Percentiles rank a stretch among this genome's conserved stretches.
Conservation (phyloP, 2,113 vertebrate species). For the Trogon melanurus region DNA sequence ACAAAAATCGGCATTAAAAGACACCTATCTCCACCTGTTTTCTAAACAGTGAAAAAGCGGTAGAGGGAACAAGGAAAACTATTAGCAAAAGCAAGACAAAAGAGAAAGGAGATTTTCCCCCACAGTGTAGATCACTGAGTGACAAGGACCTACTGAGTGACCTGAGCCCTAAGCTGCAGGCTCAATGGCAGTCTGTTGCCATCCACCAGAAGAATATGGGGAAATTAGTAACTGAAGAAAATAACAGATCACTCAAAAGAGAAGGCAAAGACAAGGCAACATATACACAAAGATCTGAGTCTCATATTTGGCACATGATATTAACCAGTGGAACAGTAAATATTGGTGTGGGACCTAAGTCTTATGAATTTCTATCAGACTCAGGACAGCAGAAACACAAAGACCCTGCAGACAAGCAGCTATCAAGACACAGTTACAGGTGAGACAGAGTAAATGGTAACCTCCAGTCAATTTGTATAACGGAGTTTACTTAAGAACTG, state of each 20-base stretch:
- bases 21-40: not conserved
- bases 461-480: not conserved
- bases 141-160: too few species aligned
- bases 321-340: not conserved
- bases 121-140: not conserved
- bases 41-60: not conserved
- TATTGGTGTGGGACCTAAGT: not conserved
- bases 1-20: not conserved
- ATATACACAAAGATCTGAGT: not conserved
- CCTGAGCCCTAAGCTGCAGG: not conserved
- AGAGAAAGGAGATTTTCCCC: not conserved
- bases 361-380: not conserved
- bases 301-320: not conserved
- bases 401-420: not conserved
- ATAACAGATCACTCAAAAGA: not conserved
- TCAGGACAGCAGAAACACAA: not conserved
- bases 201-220: not conserved
- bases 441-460: not conserved
- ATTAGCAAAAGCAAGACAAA: not conserved
- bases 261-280: not conserved
- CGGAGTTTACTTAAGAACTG: not conserved
- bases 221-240: not conserved
- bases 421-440: not conserved
- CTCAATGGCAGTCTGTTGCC: not conserved
- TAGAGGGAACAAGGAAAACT: not conserved